These are phyloP conservation scores for Trogon surrucura DNA, from an alignment of 2,113 vertebrate genomes.

Conservation along the genomic window DNA sequence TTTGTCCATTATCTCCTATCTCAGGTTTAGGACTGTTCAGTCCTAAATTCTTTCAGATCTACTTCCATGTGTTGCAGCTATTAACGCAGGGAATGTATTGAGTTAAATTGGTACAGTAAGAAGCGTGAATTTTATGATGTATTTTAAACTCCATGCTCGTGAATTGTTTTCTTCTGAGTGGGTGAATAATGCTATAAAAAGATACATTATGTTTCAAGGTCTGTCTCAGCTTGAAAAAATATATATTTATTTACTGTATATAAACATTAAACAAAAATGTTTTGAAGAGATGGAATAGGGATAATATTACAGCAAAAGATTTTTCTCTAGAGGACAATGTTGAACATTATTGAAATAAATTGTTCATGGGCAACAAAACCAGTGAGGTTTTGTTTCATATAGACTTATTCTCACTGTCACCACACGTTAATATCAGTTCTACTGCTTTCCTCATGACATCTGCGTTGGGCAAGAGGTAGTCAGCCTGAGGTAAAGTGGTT, in stretches of 20 bases:
- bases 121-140: constrained; percentile 70
- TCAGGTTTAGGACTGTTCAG: not conserved
- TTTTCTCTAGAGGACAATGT: constrained; percentile 57
- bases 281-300: constrained; percentile 45
- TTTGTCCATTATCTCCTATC: not conserved
- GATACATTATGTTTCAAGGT: constrained; percentile 77
- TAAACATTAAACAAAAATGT: constrained; percentile 70
- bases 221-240: constrained; percentile 74
- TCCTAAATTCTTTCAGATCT: constrained; percentile 41
- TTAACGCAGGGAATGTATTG: constrained; percentile 57
- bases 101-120: constrained; percentile 60
- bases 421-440: fast-evolving
- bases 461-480: not conserved
- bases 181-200: constrained; percentile 77
- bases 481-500: not conserved
- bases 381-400: not conserved
- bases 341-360: constrained; percentile 31
- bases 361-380: not conserved
- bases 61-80: constrained; percentile 20
- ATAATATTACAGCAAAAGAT: constrained; percentile 33
- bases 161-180: constrained; percentile 78
- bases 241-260: constrained; percentile 64
- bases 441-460: fast-evolving
- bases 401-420: not conserved
- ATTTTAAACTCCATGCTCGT: constrained; percentile 74